phyloP scores from a whole-genome alignment of 2,888 invertebrate genomes.

The Pristionchus japonicus region DNA sequence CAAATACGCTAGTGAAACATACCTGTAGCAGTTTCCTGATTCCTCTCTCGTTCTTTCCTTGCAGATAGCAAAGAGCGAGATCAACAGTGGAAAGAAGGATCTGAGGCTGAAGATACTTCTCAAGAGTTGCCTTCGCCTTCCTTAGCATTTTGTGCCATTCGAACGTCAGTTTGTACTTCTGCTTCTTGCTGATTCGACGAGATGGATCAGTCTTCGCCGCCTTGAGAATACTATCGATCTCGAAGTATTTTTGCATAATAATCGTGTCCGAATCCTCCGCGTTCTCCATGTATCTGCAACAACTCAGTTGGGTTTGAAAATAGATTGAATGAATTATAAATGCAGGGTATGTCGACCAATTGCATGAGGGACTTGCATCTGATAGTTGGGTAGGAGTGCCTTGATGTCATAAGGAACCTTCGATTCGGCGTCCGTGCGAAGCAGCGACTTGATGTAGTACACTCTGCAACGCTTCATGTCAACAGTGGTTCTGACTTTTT shows the following conservation, averaged over 20 bases:
- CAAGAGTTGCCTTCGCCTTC: not conserved
- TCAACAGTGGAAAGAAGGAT: conserved; percentile 25
- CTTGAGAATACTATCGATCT: not conserved
- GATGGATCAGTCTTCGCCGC: not conserved
- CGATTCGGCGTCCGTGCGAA: not conserved
- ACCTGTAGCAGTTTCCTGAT: not conserved
- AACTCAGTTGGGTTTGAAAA: no score
- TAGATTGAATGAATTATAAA: no score
- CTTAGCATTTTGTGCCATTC: not conserved
- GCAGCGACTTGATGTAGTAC: not conserved
- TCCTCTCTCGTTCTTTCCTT: not conserved
- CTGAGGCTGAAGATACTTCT: conserved; percentile 4
- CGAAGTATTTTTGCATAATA: not conserved
- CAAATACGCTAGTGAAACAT: no score
- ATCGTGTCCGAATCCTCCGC: not conserved
- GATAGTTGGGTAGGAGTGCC: not conserved
- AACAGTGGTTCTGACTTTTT: no score
- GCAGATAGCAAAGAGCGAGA: not conserved
- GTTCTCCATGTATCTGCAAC: conserved; percentile 10
- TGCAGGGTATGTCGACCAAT: no score
- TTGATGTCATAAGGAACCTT: conserved; percentile 4
- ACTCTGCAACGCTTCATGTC: not conserved
- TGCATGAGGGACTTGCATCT: not conserved
- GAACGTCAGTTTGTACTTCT: not conserved
- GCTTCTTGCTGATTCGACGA: not conserved